A percentile compares a stretch with the other conserved stretches of the same genome.
These are phyloP conservation scores for Drosophila setosimentum DNA, from an alignment of 2,888 invertebrate species.

Conservation along the genomic window DNA sequence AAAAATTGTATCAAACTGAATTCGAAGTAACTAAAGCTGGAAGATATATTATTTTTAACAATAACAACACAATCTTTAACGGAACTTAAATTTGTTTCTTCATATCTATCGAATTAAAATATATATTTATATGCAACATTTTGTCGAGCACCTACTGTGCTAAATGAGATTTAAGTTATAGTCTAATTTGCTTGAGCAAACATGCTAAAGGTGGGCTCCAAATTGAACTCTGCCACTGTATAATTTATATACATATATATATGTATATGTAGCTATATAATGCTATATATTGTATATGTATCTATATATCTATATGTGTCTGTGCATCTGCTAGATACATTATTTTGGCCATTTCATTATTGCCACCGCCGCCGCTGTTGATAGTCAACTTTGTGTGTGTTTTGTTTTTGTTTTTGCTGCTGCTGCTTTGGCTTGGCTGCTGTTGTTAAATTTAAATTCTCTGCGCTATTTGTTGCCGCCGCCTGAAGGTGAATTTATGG, in stretches of 20 bases:
- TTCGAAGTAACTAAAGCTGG: neutral
- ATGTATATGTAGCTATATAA: neutral
- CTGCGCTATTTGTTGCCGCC: constrained; percentile 61
- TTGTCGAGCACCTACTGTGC: constrained; percentile 10
- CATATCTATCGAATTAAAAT: neutral
- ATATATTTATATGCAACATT: neutral
- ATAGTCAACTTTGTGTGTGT: constrained; percentile 33
- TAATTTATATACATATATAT: no score
- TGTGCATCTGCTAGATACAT: constrained; percentile 44
- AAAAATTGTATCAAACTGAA: neutral
- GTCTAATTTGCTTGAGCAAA: constrained; percentile 6
- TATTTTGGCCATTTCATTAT: constrained; percentile 68
- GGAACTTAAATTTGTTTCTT: neutral
- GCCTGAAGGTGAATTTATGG: constrained; percentile 79
- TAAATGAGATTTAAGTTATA: neutral
- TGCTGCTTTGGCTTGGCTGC: constrained; percentile 14
- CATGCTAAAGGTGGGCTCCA: constrained; percentile 17
- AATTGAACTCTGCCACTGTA: constrained; percentile 20
- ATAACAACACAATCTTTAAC: neutral
- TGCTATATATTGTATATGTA: neutral
- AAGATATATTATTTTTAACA: neutral
- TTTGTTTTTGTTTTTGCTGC: constrained; percentile 4
- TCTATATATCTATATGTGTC: constrained; percentile 11
- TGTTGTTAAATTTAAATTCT: constrained; percentile 73
- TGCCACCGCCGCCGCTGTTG: constrained; percentile 46